Base-by-base conservation (phyloP, 1,140 invertebrate species). In the Oryctes rhinoceros region DNA sequence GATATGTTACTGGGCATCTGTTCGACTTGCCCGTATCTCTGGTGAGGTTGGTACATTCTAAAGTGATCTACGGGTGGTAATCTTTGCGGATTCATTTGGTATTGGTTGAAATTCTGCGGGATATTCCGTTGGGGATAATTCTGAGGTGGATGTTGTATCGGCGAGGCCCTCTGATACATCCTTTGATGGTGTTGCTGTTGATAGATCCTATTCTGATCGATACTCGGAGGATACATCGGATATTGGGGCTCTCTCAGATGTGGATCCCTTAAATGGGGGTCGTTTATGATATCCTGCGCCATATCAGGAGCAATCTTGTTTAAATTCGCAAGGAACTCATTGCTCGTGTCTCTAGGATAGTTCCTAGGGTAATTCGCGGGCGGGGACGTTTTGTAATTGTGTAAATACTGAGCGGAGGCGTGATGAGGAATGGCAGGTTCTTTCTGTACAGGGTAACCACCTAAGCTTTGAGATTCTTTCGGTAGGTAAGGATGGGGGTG, bases 241-340 rank as follows among this genome's bases (percentile, higher is more conserved):
- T 65, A 74, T 75, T 76, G 84, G 6, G 24, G 7, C 78, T 86
- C 85, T 24, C 84, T 82, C 9, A 86, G 49, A 81, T 86, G 86
- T 10, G 24, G 20, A 80, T 86, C 85, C 24, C 84, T 82, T 9
- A 86, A 47, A 82, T 86, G 86, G 48, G 83, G 84, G 37, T 86
- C 85, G 48, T 81, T 84, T 44, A 86, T 85, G 10, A 86, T 84
- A 11, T 85, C 84, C 24, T 84, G 81, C 11, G 85, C 84, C 83
- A 85, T 84, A 9, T 79, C 79, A 1, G 86, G 85, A 35, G 85
- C 81, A 44, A 86, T 83, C 48, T 84, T 80, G 37, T 85, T 84
- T n/a, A 86, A 79, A 62, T 85, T 83, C 3, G 85, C 82, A 7
- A 85, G 74, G 59, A 83, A 85, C 30, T 85, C 80, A 59, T 85